Conservation (phyloP, 2,888 invertebrate genomes). For the Cryptocephalus moraei region DNA sequence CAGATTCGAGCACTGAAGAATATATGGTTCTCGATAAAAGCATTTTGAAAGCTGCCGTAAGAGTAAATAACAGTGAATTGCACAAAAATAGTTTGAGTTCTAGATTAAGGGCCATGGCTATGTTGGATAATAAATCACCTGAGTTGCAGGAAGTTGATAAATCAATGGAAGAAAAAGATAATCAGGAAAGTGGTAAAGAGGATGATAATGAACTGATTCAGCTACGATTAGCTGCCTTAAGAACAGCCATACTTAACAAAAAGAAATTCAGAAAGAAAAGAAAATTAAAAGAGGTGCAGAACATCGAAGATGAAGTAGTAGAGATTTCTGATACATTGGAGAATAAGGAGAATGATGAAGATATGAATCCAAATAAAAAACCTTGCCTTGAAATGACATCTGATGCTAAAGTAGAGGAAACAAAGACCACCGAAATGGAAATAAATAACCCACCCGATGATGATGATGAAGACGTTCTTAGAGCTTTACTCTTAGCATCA, state of each 20-base stretch:
- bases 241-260: slow-evolving; percentile 57
- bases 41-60: slow-evolving; percentile 44
- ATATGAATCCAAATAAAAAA: slow-evolving; percentile 19
- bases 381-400: slow-evolving; percentile 24
- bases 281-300: slow-evolving; percentile 18
- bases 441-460: slow-evolving; percentile 24
- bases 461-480: slow-evolving; percentile 51
- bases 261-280: slow-evolving; percentile 46
- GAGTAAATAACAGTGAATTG: slow-evolving; percentile 28
- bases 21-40: slow-evolving; percentile 16
- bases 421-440: no score
- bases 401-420: slow-evolving; percentile 3
- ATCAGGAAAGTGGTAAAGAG: slow-evolving; percentile 8
- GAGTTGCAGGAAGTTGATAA: slow-evolving; percentile 3
- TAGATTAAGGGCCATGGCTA: slow-evolving; percentile 29
- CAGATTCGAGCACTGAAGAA: slow-evolving; percentile 23
- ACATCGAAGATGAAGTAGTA: slow-evolving; percentile 4
- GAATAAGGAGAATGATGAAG: slow-evolving; percentile 20
- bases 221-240: slow-evolving; percentile 54
- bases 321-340: slow-evolving; percentile 7
- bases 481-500: slow-evolving; percentile 49
- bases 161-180: slow-evolving; percentile 5
- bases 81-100: slow-evolving; percentile 27
- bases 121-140: slow-evolving; percentile 9
- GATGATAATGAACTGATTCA: slow-evolving; percentile 50